Conservation (phyloP, 2,888 invertebrate species). For the Cheiracanthium punctorium region DNA sequence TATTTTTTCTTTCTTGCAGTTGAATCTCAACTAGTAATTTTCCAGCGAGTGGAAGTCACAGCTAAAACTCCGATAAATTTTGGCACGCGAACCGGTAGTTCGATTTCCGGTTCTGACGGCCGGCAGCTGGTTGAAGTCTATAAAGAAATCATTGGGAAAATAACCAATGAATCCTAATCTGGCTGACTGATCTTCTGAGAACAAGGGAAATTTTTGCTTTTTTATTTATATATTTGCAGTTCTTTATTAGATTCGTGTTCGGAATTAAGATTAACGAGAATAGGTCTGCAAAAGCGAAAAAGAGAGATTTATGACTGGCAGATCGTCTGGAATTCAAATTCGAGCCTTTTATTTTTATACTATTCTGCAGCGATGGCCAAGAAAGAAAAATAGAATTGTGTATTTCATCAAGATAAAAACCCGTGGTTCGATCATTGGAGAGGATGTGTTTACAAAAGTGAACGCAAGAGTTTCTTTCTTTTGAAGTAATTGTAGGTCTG, state of each 20-base stretch:
- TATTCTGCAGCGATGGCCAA: no score
- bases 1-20: neutral
- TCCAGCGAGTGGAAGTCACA: neutral
- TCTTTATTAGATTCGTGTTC: neutral
- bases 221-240: neutral
- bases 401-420: neutral
- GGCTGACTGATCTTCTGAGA: neutral
- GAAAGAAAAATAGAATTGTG: no score
- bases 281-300: neutral
- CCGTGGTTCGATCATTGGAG: neutral
- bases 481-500: no score
- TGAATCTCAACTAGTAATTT: neutral
- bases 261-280: neutral
- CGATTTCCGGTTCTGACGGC: conserved; percentile 43
- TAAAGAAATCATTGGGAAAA: conserved; percentile 10
- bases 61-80: neutral
- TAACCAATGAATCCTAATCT: neutral
- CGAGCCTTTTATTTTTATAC: neutral
- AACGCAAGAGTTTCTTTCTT: no score
- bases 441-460: neutral
- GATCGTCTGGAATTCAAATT: neutral
- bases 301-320: neutral
- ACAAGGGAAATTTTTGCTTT: neutral
- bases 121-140: conserved; percentile 1
- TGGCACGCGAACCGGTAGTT: conserved; percentile 24